Evolutionary conservation across 2,888 invertebrate species (phyloP).

Genomic region (Heliconius charithonia): DNA sequence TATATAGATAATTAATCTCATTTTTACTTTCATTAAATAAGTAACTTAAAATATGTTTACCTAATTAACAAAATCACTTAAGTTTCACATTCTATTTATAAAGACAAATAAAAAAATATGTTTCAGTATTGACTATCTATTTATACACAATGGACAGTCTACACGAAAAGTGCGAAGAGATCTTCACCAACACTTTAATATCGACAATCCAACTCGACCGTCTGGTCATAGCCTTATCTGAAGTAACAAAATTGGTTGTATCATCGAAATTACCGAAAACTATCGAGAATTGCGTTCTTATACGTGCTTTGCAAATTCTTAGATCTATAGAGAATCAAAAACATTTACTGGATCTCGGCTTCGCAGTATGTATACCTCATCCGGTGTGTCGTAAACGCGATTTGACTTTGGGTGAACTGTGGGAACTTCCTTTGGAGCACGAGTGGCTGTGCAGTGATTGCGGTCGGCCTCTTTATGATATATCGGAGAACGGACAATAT

Average conservation of each 20-base stretch:
- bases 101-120: neutral
- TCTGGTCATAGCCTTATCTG: slow-evolving; percentile 33
- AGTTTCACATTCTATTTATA: neutral
- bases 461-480: slow-evolving; percentile 39
- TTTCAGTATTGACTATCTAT: slow-evolving; percentile 3
- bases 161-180: slow-evolving; percentile 40
- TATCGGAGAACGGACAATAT: neutral
- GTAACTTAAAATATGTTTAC: neutral
- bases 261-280: slow-evolving; percentile 30
- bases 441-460: slow-evolving; percentile 48
- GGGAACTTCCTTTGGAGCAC: slow-evolving; percentile 45
- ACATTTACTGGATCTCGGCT: slow-evolving; percentile 40
- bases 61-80: neutral
- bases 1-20: no score
- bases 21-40: neutral
- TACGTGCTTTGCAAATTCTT: slow-evolving; percentile 35
- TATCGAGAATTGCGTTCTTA: slow-evolving; percentile 33
- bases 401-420: slow-evolving; percentile 41
- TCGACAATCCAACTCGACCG: slow-evolving; percentile 31
- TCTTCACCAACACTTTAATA: slow-evolving; percentile 37
- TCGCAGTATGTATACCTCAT: slow-evolving; percentile 36
- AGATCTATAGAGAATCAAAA: slow-evolving; percentile 39
- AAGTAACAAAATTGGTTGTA: slow-evolving; percentile 30
- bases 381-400: slow-evolving; percentile 29
- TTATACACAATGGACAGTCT: slow-evolving; percentile 41